These are phyloP conservation scores for Glossosoma conforme DNA, from an alignment of 1,140 invertebrate genomes.

Conservation along the genomic window DNA sequence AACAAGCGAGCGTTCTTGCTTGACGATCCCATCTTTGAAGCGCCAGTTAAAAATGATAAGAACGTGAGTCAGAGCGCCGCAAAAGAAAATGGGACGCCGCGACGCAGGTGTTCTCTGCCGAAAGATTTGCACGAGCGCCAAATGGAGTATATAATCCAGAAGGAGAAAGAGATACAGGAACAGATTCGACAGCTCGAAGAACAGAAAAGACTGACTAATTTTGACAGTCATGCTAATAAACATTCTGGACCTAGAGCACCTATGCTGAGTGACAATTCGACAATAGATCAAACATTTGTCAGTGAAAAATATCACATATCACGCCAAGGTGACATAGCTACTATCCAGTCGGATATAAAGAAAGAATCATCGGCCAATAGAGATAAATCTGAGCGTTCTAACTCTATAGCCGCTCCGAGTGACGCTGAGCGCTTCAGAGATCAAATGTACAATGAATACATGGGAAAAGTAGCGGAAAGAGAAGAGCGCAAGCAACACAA, in stretches of 20 bases:
- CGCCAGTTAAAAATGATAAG: constrained; percentile 21
- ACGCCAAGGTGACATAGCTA: constrained; percentile 31
- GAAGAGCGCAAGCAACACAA: constrained; percentile 71
- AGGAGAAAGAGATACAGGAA: constrained; percentile 59
- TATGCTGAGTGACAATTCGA: constrained; percentile 18
- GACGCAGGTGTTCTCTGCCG: constrained; percentile 55
- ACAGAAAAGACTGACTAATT: constrained; percentile 44
- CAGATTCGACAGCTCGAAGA: constrained; percentile 56
- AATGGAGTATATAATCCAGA: constrained; percentile 61
- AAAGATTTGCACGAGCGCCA: constrained; percentile 63
- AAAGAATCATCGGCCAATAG: constrained; percentile 33
- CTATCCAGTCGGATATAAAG: constrained; percentile 24
- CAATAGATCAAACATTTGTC: constrained; percentile 30
- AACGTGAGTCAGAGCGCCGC: constrained; percentile 17
- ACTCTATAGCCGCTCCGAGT: constrained; percentile 41
- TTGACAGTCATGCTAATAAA: constrained; percentile 6
- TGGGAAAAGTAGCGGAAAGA: constrained; percentile 70
- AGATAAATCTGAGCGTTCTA: constrained; percentile 29
- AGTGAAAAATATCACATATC: constrained; percentile 31
- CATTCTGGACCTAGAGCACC: constrained; percentile 27
- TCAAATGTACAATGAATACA: constrained; percentile 78
- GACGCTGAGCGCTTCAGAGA: constrained; percentile 64
- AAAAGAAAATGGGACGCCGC: constrained; percentile 29
- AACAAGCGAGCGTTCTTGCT: constrained; percentile 26
- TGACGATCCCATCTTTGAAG: constrained; percentile 27